These are phyloP conservation scores for Cephus sareptanus DNA, from an alignment of 2,888 invertebrate species.

Conservation along the genomic window DNA sequence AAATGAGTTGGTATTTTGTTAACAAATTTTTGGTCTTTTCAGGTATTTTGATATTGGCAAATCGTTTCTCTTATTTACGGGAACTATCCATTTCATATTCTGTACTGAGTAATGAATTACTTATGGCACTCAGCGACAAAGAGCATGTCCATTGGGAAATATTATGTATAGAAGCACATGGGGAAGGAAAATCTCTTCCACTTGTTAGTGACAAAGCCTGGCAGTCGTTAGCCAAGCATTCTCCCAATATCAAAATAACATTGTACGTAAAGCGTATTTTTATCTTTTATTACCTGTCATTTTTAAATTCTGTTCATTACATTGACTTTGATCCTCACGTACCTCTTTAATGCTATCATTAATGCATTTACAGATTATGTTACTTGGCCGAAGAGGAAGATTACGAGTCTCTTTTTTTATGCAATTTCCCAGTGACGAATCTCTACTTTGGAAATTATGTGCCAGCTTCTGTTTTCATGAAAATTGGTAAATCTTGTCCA, in stretches of 20 bases:
- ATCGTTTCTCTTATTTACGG: slow-evolving; percentile 49
- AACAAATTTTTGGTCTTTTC: slow-evolving; percentile 7
- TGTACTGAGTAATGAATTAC: slow-evolving; percentile 57
- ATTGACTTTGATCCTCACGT: background rate
- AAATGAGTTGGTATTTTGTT: too few relatives aligned
- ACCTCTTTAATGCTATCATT: background rate
- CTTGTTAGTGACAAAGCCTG: slow-evolving; percentile 51
- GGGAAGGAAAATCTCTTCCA: slow-evolving; percentile 49
- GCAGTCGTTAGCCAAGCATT: slow-evolving; percentile 47
- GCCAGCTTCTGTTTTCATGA: slow-evolving; percentile 43
- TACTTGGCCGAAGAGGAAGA: slow-evolving; percentile 56
- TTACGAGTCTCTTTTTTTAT: slow-evolving; percentile 46
- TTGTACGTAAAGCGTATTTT: slow-evolving; percentile 45
- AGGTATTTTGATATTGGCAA: slow-evolving; percentile 53
- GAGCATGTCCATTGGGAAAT: slow-evolving; percentile 50
- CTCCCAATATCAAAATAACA: slow-evolving; percentile 55
- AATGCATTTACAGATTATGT: slow-evolving; percentile 40
- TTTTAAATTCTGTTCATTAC: background rate
- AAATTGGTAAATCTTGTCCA: slow-evolving; percentile 52
- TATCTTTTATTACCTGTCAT: background rate
- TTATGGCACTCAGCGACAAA: slow-evolving; percentile 49
- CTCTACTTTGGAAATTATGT: slow-evolving; percentile 57
- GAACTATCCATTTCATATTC: slow-evolving; percentile 60
- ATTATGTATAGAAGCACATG: slow-evolving; percentile 54
- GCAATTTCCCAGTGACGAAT: slow-evolving; percentile 58